Conservation (phyloP, 2,888 invertebrate genomes). For the Dimorphilus gyrociliatus region DNA sequence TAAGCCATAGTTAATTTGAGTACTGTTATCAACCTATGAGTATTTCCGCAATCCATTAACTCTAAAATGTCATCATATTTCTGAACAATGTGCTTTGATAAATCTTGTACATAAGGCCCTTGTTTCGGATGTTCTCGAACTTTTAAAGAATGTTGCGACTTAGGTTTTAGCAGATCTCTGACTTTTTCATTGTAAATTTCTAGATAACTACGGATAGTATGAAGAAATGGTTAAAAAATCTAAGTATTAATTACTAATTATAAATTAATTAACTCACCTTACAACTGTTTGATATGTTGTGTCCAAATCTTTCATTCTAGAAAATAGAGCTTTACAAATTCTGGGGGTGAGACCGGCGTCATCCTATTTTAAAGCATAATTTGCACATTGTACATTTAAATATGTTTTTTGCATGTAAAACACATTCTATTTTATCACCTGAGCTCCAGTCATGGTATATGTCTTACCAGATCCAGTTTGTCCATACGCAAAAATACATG, state of each 20-base stretch:
- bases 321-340: slow-evolving; percentile 30
- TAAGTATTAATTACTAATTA: neutral
- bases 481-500: slow-evolving; percentile 73
- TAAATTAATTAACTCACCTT: slow-evolving; percentile 17
- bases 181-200: slow-evolving; percentile 67
- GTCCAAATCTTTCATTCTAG: slow-evolving; percentile 23
- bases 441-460: slow-evolving; percentile 63
- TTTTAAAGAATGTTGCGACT: slow-evolving; percentile 46
- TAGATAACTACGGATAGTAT: slow-evolving; percentile 45
- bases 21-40: slow-evolving; percentile 16
- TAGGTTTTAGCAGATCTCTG: slow-evolving; percentile 45
- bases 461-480: slow-evolving; percentile 76
- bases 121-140: slow-evolving; percentile 55
- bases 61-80: slow-evolving; percentile 22
- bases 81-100: slow-evolving; percentile 26
- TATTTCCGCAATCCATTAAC: slow-evolving; percentile 25
- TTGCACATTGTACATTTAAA: neutral
- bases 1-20: neutral
- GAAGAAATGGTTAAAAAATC: neutral
- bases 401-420: neutral
- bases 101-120: slow-evolving; percentile 57
- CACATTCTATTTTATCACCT: slow-evolving; percentile 4
- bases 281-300: slow-evolving; percentile 39
- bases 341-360: slow-evolving; percentile 30
- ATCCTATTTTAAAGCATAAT: slow-evolving; percentile 14